These are phyloP conservation scores for Cheilosia vulpina DNA, from an alignment of 2,888 invertebrate species.

Conservation along the genomic window DNA sequence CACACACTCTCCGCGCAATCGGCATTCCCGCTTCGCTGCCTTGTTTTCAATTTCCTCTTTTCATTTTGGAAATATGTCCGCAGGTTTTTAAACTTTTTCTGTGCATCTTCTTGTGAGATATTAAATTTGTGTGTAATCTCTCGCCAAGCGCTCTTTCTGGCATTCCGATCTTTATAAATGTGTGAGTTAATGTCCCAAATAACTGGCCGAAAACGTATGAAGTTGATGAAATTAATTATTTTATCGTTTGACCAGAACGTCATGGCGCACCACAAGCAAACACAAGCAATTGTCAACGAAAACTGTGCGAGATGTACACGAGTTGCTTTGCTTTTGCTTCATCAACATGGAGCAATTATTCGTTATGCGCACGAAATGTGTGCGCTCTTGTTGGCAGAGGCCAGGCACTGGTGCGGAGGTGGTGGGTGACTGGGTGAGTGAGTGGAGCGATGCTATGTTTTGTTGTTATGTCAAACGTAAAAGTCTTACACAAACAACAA, in stretches of 20 bases:
- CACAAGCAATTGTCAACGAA: not conserved
- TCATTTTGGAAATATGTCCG: constrained; percentile 4
- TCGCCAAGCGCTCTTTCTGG: not conserved
- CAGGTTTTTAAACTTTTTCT: not conserved
- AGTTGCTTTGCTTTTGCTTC: not conserved
- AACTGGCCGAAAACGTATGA: not conserved
- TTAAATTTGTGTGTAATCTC: not conserved
- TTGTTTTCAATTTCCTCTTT: not conserved
- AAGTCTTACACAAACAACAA: too few species aligned
- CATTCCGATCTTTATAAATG: not conserved
- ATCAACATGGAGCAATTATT: constrained; percentile 5
- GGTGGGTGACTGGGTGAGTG: too few species aligned
- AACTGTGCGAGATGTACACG: not conserved
- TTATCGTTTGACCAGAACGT: not conserved
- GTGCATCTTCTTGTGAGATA: not conserved
- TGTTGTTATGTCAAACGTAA: too few species aligned
- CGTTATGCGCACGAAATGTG: not conserved
- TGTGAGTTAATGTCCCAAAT: not conserved
- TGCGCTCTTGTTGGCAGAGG: not conserved
- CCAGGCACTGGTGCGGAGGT: not conserved
- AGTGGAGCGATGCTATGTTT: too few species aligned
- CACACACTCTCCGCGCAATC: not conserved
- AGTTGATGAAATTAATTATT: not conserved
- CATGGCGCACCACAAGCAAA: not conserved
- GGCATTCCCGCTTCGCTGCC: not conserved